Percentiles rank a stretch among this genome's conserved stretches.
phyloP scores from a whole-genome alignment of 2,888 invertebrate species.

The Drosophila rellima region DNA sequence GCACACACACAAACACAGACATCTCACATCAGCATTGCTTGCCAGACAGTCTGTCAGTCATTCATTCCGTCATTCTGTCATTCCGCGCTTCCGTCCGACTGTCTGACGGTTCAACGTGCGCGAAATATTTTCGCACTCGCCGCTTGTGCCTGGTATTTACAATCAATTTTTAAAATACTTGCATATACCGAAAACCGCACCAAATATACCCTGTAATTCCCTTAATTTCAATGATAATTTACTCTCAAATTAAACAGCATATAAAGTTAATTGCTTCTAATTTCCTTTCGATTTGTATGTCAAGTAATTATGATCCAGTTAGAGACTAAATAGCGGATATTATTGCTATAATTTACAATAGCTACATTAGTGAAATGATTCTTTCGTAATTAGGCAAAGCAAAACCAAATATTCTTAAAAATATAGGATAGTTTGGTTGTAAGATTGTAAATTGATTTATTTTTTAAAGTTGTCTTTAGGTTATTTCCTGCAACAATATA shows the following conservation, averaged over 20 bases:
- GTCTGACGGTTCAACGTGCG: constrained; percentile 59
- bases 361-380: too few relatives aligned
- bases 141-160: constrained; percentile 57
- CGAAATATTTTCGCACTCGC: constrained; percentile 71
- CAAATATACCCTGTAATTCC: constrained; percentile 29
- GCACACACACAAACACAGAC: constrained; percentile 9
- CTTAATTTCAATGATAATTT: neutral
- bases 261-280: too few relatives aligned
- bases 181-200: constrained; percentile 31
- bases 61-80: constrained; percentile 29
- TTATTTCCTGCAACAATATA: too few relatives aligned
- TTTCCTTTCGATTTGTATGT: too few relatives aligned
- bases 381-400: too few relatives aligned
- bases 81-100: constrained; percentile 23
- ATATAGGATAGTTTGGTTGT: too few relatives aligned
- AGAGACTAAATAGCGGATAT: too few relatives aligned
- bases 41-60: constrained; percentile 47
- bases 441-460: too few relatives aligned
- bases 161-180: constrained; percentile 67
- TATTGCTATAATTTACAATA: too few relatives aligned
- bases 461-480: too few relatives aligned
- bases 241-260: neutral
- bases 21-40: constrained; percentile 43
- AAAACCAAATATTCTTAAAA: too few relatives aligned
- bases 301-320: too few relatives aligned